Evolutionary conservation across 2,888 invertebrate species (phyloP), one percentile per base, ranked within the genome.

Genomic region (Galerucella nymphaeae): DNA sequence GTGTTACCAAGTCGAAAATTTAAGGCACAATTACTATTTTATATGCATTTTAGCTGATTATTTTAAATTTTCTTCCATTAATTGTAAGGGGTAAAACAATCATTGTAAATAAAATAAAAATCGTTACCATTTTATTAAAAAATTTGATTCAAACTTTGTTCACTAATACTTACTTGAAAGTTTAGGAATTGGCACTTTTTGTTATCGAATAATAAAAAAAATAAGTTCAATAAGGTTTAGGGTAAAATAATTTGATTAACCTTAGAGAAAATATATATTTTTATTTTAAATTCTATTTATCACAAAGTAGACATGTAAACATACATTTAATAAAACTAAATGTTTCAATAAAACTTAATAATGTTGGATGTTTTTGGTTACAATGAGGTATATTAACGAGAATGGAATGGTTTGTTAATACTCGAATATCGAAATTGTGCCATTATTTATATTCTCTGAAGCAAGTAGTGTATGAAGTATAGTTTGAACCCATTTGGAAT

Each of bases 251-350:
- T 66, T 30, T 38, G 58, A 18, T 42, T 10, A 30, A 66, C 42
- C 20, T 58, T 57, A 57, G 48, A 66, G 42, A 66, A 66, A 66
- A 66, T 66, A 66, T 58, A 66, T 66, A 38, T 66, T 45, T 66
- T 18, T 58, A 58, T 66, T 45, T 58, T 45, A 66, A 58, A 58
- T 23, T 48, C 11, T 64, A 16, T 55, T 58, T 66, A 66, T 66
- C 66, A 66, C 66, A 66, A 58, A 41, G 66, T 66, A 57, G 38
- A 66, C 9, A 42, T 45, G 11, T 45, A 58, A 66, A 66, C 42
- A 20, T 53, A 53, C 53, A 53, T 53, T 53, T 48, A 48, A 48
- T 48, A n/a, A 48, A 48, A n/a, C 45, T 45, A 13, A 45, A 45
- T 38, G 30, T 9, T 38, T 38, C 8, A 65, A 53, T 23, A 61